Evolutionary conservation across 2,113 vertebrate species (phyloP).

Genomic region (Spea multiplicata): DNA sequence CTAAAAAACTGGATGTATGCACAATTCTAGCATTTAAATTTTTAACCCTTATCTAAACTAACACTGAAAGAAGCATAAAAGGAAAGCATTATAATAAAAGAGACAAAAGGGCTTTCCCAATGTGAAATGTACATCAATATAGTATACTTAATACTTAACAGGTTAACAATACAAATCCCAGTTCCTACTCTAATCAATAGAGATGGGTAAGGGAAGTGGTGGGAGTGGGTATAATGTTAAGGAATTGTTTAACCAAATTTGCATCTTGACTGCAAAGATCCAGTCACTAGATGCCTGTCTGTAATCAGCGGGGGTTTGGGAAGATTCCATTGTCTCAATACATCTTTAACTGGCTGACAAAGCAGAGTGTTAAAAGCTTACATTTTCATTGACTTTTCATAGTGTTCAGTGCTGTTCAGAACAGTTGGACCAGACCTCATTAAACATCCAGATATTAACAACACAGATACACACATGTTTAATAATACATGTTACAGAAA

Average conservation of each 20-base stretch:
- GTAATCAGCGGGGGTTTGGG: conserved; percentile 26
- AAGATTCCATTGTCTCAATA: conserved; percentile 19
- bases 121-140: too few species aligned
- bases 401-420: background rate
- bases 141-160: background rate
- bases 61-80: too few species aligned
- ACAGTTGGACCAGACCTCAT: background rate
- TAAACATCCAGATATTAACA: background rate
- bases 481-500: background rate
- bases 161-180: background rate
- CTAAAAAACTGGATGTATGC: too few species aligned
- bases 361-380: conserved; percentile 13
- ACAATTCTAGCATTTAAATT: too few species aligned
- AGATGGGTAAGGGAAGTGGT: background rate
- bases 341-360: conserved; percentile 32
- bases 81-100: too few species aligned
- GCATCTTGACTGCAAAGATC: background rate
- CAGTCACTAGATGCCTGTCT: conserved; percentile 1
- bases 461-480: background rate
- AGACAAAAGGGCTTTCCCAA: too few species aligned
- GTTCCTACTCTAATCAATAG: conserved; percentile 8
- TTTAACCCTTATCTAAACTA: too few species aligned
- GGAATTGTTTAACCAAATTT: conserved; percentile 27
- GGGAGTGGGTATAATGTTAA: background rate
- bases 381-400: background rate